Evolutionary conservation across 64 coral and sea anemone genomes (phyloP).

Genomic region (Pocillopora damicornis): DNA sequence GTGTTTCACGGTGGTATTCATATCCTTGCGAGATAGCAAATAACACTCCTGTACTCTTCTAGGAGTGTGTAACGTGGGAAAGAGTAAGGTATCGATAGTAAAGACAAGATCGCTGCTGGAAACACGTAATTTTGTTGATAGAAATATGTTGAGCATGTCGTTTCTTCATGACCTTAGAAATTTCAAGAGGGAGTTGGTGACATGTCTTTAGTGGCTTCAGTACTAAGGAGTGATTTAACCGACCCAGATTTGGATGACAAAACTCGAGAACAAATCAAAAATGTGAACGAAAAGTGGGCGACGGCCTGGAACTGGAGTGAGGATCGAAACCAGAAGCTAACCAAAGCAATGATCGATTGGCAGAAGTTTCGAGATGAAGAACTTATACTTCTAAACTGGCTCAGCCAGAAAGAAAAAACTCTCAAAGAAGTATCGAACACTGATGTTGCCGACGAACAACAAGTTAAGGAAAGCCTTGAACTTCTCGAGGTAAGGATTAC

Average conservation of each 20-base stretch:
- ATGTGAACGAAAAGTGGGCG: slow-evolving; percentile 66
- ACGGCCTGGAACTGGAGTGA: slow-evolving; percentile 71
- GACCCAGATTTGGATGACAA: slow-evolving; percentile 69
- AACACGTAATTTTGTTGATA: no score
- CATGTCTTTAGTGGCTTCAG: slow-evolving; percentile 59
- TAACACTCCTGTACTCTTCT: no score
- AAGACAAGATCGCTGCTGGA: no score
- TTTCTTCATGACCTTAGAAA: slow-evolving; percentile 1
- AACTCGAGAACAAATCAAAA: slow-evolving; percentile 56
- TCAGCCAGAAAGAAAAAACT: slow-evolving; percentile 69
- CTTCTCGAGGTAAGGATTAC: slow-evolving; percentile 36
- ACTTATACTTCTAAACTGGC: slow-evolving; percentile 77
- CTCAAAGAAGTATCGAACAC: slow-evolving; percentile 67
- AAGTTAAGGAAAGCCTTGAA: slow-evolving; percentile 56
- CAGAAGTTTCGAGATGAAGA: slow-evolving; percentile 91
- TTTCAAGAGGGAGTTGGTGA: slow-evolving; percentile 80
- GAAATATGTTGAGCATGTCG: no score
- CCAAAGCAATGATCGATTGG: slow-evolving; percentile 60
- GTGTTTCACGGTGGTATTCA: no score
- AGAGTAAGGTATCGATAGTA: no score
- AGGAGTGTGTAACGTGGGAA: no score
- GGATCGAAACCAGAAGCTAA: slow-evolving; percentile 53
- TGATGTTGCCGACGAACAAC: slow-evolving; percentile 71
- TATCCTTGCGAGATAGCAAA: no score
- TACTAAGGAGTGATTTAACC: slow-evolving; percentile 62